Evolutionary conservation across 1,140 invertebrate genomes (phyloP).

Genomic region (Brachionus sp.): DNA sequence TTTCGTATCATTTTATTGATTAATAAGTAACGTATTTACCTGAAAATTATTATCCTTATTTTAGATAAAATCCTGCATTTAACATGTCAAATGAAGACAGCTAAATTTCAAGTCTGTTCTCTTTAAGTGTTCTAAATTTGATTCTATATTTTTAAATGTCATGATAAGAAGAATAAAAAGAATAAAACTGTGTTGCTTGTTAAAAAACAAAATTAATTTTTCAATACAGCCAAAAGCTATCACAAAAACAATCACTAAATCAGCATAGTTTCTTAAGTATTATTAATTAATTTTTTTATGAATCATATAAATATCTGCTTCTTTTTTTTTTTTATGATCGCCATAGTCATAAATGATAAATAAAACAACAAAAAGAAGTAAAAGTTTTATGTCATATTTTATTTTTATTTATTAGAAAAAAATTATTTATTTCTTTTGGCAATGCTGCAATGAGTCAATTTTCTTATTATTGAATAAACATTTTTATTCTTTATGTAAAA

Average conservation of each 20-base stretch:
- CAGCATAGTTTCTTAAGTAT: background rate
- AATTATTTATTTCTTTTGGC: too few species aligned
- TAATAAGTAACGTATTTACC: background rate
- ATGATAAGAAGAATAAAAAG: background rate
- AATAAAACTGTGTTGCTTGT: too few species aligned
- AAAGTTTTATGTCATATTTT: background rate
- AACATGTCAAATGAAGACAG: background rate
- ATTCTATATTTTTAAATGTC: background rate
- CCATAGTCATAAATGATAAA: background rate
- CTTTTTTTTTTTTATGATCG: background rate
- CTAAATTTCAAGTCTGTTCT: too few species aligned
- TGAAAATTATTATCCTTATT: background rate
- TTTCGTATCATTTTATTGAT: background rate
- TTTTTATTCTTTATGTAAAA: too few species aligned
- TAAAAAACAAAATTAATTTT: too few species aligned
- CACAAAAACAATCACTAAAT: background rate
- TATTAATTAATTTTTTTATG: background rate
- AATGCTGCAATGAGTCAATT: too few species aligned
- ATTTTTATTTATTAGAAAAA: background rate
- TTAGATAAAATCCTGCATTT: background rate
- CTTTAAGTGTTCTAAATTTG: background rate
- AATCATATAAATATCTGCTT: background rate
- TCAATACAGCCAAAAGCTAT: too few species aligned
- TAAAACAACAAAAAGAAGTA: background rate
- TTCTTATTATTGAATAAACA: too few species aligned